Conservation (phyloP, 2,888 invertebrate species). For the Metallyticus violacea region DNA sequence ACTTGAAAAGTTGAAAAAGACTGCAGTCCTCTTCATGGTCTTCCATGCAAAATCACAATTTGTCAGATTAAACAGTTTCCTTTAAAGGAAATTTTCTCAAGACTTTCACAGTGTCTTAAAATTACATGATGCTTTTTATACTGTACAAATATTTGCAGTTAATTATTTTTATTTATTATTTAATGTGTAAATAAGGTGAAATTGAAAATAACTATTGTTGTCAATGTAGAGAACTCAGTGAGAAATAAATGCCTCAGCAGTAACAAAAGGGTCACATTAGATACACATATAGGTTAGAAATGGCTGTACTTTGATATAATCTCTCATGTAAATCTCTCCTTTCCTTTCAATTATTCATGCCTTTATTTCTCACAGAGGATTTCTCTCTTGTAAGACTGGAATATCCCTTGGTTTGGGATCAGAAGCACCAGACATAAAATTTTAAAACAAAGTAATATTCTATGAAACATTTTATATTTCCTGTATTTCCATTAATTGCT, state of each 20-base stretch:
- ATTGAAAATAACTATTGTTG: neutral
- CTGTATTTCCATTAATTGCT: neutral
- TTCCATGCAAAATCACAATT: neutral
- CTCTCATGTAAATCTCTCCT: too few species aligned
- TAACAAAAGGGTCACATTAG: neutral
- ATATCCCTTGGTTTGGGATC: neutral
- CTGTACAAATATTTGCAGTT: neutral
- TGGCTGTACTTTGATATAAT: too few species aligned
- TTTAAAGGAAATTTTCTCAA: neutral
- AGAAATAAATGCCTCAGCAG: neutral
- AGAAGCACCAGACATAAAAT: neutral
- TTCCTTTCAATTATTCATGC: too few species aligned
- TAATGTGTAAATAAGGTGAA: neutral
- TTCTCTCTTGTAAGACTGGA: neutral
- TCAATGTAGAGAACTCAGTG: neutral
- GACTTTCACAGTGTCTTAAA: neutral
- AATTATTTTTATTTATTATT: neutral
- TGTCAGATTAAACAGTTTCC: neutral
- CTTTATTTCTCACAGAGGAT: neutral
- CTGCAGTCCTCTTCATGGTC: neutral
- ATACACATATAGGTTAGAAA: too few species aligned
- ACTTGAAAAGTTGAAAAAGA: neutral
- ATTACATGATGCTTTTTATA: neutral
- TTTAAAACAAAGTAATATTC: neutral
- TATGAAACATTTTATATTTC: too few species aligned